Evolutionary conservation across 1,140 invertebrate genomes (phyloP).

Genomic region (Euura lappo): DNA sequence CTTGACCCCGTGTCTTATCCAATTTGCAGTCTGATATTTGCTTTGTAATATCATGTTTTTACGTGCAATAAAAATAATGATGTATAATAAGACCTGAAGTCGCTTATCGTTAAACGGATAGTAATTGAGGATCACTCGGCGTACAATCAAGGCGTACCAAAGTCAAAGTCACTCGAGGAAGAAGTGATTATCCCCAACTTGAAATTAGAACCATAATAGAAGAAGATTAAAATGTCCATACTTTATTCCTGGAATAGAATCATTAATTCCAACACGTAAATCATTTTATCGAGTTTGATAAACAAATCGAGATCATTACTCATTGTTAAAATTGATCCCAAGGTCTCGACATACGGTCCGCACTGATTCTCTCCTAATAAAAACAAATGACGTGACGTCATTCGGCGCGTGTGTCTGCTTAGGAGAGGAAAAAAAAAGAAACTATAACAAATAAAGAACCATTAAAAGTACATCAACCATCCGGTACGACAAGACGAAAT

Average conservation of each 20-base stretch:
- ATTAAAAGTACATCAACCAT: too few species aligned
- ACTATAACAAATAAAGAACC: too few species aligned
- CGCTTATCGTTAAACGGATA: neutral
- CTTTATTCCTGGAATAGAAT: too few species aligned
- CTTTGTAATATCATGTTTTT: conserved; percentile 1
- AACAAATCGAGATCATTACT: neutral
- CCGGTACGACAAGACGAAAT: too few species aligned
- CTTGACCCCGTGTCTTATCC: neutral
- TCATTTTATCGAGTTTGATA: neutral
- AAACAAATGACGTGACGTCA: neutral
- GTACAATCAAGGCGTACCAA: neutral
- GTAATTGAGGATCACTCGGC: neutral
- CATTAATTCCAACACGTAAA: too few species aligned
- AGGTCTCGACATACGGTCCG: neutral
- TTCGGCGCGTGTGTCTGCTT: neutral
- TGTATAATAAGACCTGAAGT: neutral
- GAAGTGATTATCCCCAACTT: too few species aligned
- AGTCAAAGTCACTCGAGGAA: too few species aligned
- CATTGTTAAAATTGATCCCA: neutral
- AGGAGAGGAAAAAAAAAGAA: too few species aligned
- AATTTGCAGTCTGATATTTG: conserved; percentile 7
- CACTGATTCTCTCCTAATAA: neutral
- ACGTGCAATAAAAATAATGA: conserved; percentile 1
- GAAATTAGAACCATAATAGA: too few species aligned
- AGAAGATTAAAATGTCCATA: too few species aligned